Conservation (phyloP, 2,888 invertebrate genomes). For the Marasmarcha lunaedactyla region DNA sequence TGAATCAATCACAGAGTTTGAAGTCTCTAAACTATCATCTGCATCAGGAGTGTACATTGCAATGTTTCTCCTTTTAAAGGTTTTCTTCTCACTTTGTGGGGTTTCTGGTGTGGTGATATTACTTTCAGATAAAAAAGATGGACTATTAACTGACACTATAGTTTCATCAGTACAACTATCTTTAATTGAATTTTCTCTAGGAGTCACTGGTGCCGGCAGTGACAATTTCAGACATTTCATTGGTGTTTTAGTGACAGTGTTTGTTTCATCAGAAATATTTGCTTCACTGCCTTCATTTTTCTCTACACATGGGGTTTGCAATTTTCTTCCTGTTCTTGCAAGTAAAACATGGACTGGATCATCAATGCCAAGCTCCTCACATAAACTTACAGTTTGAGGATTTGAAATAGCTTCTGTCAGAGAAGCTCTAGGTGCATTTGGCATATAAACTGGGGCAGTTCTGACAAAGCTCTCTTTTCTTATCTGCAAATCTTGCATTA, state of each 20-base stretch:
- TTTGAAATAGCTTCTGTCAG: conserved; percentile 72
- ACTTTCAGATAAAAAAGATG: conserved; percentile 25
- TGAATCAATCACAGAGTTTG: conserved; percentile 24
- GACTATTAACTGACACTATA: conserved; percentile 17
- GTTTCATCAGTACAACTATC: conserved; percentile 24
- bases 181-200: conserved; percentile 22
- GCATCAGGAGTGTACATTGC: conserved; percentile 45
- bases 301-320: conserved; percentile 5
- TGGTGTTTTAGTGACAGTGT: conserved; percentile 23
- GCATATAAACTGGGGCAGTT: conserved; percentile 76
- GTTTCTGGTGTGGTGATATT: conserved; percentile 25
- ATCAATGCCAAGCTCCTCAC: conserved; percentile 78
- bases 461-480: conserved; percentile 80
- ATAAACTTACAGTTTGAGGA: conserved; percentile 77
- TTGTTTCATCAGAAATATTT: neutral
- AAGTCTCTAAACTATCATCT: conserved; percentile 30
- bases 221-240: conserved; percentile 38
- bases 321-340: conserved; percentile 45
- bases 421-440: conserved; percentile 32
- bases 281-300: conserved; percentile 6
- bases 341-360: conserved; percentile 81
- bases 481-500: conserved; percentile 77
- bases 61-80: conserved; percentile 54
- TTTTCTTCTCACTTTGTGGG: conserved; percentile 32
- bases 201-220: conserved; percentile 49